Evolutionary conservation across 2,888 invertebrate genomes (phyloP).

Genomic region (Hanleya hanleyi): DNA sequence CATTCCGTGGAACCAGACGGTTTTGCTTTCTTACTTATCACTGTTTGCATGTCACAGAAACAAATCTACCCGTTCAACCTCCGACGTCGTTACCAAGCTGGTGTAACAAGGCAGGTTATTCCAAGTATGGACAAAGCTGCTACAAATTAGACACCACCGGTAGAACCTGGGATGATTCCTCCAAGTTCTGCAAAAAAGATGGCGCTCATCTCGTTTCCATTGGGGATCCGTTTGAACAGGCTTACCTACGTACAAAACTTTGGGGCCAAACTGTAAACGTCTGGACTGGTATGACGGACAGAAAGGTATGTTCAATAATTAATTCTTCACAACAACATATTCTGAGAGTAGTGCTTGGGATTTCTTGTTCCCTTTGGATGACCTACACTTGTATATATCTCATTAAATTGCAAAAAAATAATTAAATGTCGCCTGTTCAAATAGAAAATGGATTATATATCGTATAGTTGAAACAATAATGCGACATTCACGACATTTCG

Average conservation of each 20-base stretch:
- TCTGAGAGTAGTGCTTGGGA: too few relatives aligned
- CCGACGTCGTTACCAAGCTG: background rate
- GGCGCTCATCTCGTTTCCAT: background rate
- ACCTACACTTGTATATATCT: too few relatives aligned
- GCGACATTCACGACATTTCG: too few relatives aligned
- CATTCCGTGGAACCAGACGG: too few relatives aligned
- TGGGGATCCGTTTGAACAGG: background rate
- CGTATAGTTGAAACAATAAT: too few relatives aligned
- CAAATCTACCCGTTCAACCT: background rate
- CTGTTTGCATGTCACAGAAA: background rate
- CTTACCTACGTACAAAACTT: background rate
- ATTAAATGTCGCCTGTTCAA: too few relatives aligned
- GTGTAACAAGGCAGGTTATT: background rate
- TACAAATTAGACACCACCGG: background rate
- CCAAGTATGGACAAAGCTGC: background rate
- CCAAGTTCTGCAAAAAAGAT: background rate
- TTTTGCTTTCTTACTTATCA: too few relatives aligned
- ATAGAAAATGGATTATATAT: too few relatives aligned
- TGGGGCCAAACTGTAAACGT: background rate
- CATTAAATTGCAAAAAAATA: too few relatives aligned
- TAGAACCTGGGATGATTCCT: constrained; percentile 1
- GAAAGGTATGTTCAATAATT: background rate
- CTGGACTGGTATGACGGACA: constrained; percentile 4
- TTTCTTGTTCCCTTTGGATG: too few relatives aligned
- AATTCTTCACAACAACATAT: too few relatives aligned